These are phyloP conservation scores for Botia almorhae DNA, from an alignment of 2,797 vertebrate genomes.

Conservation along the genomic window DNA sequence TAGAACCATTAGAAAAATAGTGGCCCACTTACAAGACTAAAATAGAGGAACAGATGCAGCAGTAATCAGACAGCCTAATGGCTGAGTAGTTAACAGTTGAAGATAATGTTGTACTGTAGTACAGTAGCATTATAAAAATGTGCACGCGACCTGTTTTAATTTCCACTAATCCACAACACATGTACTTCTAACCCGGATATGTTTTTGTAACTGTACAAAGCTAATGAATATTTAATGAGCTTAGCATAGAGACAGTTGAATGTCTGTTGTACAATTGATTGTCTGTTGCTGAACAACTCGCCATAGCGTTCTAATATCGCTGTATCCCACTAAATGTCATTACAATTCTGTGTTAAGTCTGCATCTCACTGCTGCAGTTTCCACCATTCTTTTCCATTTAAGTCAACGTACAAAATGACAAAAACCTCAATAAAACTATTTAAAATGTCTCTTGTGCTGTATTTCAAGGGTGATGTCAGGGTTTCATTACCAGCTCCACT, in stretches of 20 bases:
- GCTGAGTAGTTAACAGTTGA: background rate
- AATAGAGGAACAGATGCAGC: background rate
- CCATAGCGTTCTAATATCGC: background rate
- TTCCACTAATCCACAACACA: background rate
- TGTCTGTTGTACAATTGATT: too few species aligned
- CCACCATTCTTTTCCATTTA: background rate
- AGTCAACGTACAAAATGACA: background rate
- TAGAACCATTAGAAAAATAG: constrained; percentile 59
- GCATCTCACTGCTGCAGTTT: background rate
- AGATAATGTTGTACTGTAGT: background rate
- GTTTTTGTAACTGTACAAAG: background rate
- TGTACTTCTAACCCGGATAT: background rate
- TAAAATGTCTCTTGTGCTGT: background rate
- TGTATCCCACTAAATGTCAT: background rate
- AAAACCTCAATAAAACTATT: background rate
- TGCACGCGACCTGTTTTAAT: background rate
- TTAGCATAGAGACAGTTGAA: too few species aligned
- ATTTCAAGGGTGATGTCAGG: background rate
- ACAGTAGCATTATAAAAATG: background rate
- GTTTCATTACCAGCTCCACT: background rate
- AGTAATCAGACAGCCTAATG: background rate
- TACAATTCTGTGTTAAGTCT: background rate
- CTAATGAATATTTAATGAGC: too few species aligned
- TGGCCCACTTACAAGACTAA: constrained; percentile 14
- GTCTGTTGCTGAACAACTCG: too few species aligned